Conservation (phyloP, 2,797 vertebrate genomes). For the Novumbra hubbsi region DNA sequence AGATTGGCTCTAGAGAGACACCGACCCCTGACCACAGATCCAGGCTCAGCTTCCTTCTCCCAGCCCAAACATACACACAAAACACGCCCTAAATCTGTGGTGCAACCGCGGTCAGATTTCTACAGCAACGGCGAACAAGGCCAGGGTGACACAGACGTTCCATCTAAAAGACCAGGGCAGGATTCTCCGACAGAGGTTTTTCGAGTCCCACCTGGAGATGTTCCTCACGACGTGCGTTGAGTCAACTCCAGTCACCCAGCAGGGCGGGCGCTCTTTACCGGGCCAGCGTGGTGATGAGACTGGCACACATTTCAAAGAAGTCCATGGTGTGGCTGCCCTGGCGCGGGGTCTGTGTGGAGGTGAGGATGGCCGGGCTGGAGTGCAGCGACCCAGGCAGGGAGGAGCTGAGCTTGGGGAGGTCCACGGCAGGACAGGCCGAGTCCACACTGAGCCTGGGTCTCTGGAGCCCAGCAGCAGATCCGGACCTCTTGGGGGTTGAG, state of each 20-base stretch:
- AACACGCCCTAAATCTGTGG: slow-evolving; percentile 5
- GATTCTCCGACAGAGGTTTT: slow-evolving; percentile 9
- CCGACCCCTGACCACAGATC: neutral
- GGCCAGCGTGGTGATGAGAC: slow-evolving; percentile 93
- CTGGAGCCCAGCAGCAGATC: slow-evolving; percentile 85
- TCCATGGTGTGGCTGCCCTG: slow-evolving; percentile 98
- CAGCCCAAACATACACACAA: neutral
- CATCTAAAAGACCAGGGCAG: neutral
- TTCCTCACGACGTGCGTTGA: neutral
- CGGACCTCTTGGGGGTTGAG: slow-evolving; percentile 92
- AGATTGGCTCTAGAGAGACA: neutral
- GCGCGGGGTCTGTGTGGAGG: slow-evolving; percentile 66
- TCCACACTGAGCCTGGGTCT: slow-evolving; percentile 91
- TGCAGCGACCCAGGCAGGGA: slow-evolving; percentile 86
- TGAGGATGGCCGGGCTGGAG: slow-evolving; percentile 73
- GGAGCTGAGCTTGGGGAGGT: slow-evolving; percentile 80
- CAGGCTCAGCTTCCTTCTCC: slow-evolving; percentile 26
- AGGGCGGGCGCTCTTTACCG: slow-evolving; percentile 73
- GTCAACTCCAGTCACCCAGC: slow-evolving; percentile 17
- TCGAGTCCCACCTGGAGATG: neutral
- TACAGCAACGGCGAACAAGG: neutral
- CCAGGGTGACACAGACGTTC: neutral
- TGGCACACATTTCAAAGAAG: slow-evolving; percentile 99
- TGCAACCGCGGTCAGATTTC: neutral
- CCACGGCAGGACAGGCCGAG: slow-evolving; percentile 68